Conservation (phyloP, 1,140 invertebrate species). For the Galendromus occidentalis region DNA sequence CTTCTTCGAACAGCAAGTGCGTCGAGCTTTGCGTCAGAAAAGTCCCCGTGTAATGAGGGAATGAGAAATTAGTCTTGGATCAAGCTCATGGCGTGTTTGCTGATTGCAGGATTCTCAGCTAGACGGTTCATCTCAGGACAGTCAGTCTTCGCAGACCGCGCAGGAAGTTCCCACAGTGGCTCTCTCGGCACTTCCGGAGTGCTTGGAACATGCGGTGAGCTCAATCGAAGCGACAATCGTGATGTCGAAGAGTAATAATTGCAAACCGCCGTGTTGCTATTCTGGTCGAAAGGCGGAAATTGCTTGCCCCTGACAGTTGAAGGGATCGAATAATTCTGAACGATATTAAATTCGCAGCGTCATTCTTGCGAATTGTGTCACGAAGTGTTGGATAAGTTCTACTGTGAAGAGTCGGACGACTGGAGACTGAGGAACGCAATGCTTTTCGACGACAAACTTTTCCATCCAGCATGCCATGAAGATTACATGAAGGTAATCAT, state of each 20-base stretch:
- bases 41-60: background rate
- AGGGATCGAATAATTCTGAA: too few species aligned
- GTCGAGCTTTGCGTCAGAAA: slow-evolving; percentile 6
- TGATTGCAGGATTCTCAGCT: background rate
- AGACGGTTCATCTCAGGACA: background rate
- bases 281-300: too few species aligned
- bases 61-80: background rate
- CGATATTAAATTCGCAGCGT: background rate
- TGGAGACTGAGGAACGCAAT: slow-evolving; percentile 77
- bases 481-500: slow-evolving; percentile 49
- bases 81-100: background rate
- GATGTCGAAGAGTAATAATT: too few species aligned
- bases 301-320: too few species aligned
- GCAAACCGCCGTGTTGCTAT: too few species aligned
- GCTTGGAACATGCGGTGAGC: background rate
- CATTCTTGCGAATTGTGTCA: slow-evolving; percentile 61
- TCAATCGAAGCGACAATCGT: slow-evolving; percentile 12
- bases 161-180: background rate
- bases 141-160: slow-evolving; percentile 5
- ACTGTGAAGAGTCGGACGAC: slow-evolving; percentile 82
- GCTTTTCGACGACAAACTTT: slow-evolving; percentile 28
- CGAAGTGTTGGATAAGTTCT: slow-evolving; percentile 78
- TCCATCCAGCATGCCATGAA: slow-evolving; percentile 55
- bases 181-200: background rate
- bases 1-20: slow-evolving; percentile 12